Evolutionary conservation across 2,888 invertebrate genomes (phyloP), one percentile per base, ranked within the genome.

Genomic region (Plagodis dolabraria): DNA sequence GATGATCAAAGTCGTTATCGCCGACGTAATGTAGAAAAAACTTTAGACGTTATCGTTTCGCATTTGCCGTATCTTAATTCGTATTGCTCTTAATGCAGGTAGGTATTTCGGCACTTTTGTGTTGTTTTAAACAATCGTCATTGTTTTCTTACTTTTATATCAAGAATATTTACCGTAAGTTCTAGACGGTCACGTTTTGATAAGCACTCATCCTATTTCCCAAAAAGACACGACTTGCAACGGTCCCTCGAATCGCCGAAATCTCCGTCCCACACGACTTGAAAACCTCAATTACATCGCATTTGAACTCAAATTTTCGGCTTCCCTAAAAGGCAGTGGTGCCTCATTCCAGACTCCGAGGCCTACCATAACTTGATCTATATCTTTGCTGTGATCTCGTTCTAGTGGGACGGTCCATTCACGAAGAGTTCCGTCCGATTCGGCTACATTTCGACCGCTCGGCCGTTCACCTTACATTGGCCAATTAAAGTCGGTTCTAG

Each of bases 381-480:
- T 79, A 79, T 82, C 80, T 71, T 33, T 33, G 36, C 48, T 6
- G 70, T 22, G 36, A 56, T 73, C 65, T 85, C 79, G 73, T 61
- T 60, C 60, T 46, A 74, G 82, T 83, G 82, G 85, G 85, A 74
- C 78, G 88, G 78, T 66, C 81, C 83, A 85, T 88, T 87, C 88
- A 87, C 86, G 86, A 82, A 34, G 7, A 52, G 73, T 70, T 68
- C 65, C 74, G 79, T 82, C 78, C 74, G 77, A 82, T 82, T 77
- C 69, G 70, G 74, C 65, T 70, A 69, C 66, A 66, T 48, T 57
- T 58, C 53, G 49, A 49, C 40, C 34, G 57, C 54, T 61, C 70
- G 86, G 80, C 66, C 85, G 71, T 85, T 87, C 81, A 85, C 79
- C 87, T 83, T 74, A 72, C 68, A 76, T 78, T 78, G 76, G 77